phyloP scores from a whole-genome alignment of 2,888 invertebrate species.

The Sinodicranocentrus sp. region DNA sequence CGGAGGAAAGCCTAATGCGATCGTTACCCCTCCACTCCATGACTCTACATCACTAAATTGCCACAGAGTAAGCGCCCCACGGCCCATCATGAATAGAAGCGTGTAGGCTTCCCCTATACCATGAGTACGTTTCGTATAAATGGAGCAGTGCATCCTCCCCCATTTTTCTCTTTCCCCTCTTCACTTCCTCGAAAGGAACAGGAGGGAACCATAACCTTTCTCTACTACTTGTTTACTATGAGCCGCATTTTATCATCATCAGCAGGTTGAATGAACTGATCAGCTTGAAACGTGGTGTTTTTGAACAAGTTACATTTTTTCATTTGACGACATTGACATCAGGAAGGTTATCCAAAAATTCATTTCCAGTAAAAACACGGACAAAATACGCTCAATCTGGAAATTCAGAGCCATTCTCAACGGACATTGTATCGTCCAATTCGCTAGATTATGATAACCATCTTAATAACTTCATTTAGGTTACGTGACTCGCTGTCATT shows the following conservation, averaged over 20 bases:
- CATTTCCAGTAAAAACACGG: no score
- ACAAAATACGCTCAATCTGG: no score
- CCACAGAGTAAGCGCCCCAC: not conserved
- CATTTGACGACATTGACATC: no score
- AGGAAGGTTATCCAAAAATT: no score
- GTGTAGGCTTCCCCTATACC: no score
- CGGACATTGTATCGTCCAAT: no score
- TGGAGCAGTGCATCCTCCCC: conserved; percentile 1
- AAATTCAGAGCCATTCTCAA: no score
- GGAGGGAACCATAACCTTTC: conserved; percentile 40
- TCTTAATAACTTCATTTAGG: no score
- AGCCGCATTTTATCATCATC: conserved; percentile 17
- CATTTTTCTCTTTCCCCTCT: conserved; percentile 20
- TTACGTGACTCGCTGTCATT: no score
- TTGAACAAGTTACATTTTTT: no score
- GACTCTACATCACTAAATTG: not conserved
- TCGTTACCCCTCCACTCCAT: conserved; percentile 17
- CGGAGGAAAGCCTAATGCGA: conserved; percentile 16
- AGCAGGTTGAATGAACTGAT: conserved; percentile 35
- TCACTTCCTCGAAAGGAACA: conserved; percentile 7
- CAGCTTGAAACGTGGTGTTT: not conserved
- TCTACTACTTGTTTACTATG: conserved; percentile 37
- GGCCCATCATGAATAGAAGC: not conserved
- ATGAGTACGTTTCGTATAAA: no score
- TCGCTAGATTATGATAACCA: no score